Evolutionary conservation across 2,888 invertebrate genomes (phyloP).

Genomic region (Drosophila testacea): DNA sequence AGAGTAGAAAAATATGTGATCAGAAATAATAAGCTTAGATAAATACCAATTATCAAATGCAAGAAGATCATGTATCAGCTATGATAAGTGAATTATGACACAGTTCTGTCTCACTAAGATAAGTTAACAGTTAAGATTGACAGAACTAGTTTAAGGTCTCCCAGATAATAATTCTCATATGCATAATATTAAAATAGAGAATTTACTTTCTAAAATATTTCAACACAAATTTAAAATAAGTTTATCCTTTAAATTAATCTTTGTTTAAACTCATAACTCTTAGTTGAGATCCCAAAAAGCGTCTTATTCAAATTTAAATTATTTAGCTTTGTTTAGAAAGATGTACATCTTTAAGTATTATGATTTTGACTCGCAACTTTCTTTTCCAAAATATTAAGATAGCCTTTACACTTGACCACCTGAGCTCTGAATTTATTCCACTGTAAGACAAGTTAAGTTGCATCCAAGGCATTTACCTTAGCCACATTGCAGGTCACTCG

Average conservation of each 20-base stretch:
- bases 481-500: slow-evolving; percentile 27
- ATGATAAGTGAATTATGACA: background rate
- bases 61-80: background rate
- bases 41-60: slow-evolving; percentile 11
- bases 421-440: slow-evolving; percentile 9
- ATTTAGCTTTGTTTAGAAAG: background rate
- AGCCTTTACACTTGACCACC: slow-evolving; percentile 11
- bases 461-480: slow-evolving; percentile 15
- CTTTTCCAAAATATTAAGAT: background rate
- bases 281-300: no score
- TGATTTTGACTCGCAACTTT: background rate
- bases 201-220: no score
- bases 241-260: no score
- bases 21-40: slow-evolving; percentile 22
- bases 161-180: no score
- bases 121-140: background rate
- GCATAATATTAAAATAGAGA: no score
- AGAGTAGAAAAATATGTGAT: slow-evolving; percentile 3
- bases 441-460: slow-evolving; percentile 19
- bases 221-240: no score
- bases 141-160: no score
- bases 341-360: background rate
- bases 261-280: no score
- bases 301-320: no score
- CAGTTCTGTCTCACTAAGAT: background rate